Conservation (phyloP, 2,888 invertebrate genomes). For the Vannuccia rotundouncinata region DNA sequence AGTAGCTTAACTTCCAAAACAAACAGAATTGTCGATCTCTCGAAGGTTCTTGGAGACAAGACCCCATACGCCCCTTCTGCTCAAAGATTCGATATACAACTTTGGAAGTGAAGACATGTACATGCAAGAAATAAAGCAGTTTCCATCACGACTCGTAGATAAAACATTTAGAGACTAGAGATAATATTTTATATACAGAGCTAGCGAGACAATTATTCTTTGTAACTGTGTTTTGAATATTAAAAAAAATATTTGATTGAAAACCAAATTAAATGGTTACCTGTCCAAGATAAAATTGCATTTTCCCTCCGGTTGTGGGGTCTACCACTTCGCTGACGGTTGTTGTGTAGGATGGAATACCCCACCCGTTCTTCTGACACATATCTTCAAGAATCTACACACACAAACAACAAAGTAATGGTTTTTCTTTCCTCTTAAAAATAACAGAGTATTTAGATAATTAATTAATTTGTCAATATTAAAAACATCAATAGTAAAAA, state of each 20-base stretch:
- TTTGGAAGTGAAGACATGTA: background rate
- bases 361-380: slow-evolving; percentile 14
- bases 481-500: no score
- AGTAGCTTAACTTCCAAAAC: background rate
- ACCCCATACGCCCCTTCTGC: background rate
- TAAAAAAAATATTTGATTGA: no score
- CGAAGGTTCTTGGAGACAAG: background rate
- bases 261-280: no score
- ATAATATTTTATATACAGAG: no score
- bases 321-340: background rate
- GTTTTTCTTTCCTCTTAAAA: no score
- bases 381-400: slow-evolving; percentile 18
- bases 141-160: background rate
- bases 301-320: slow-evolving; percentile 1
- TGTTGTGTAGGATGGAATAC: slow-evolving; percentile 4
- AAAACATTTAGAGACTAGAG: no score
- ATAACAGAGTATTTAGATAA: no score
- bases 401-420: background rate
- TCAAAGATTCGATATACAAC: background rate
- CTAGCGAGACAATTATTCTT: no score
- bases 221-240: no score
- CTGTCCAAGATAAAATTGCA: slow-evolving; percentile 6
- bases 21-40: background rate
- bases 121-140: background rate
- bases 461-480: no score